Percentiles rank a stretch among this genome's conserved stretches.
These are phyloP conservation scores for Campoletis raptor DNA, from an alignment of 2,888 invertebrate genomes.

Conservation along the genomic window DNA sequence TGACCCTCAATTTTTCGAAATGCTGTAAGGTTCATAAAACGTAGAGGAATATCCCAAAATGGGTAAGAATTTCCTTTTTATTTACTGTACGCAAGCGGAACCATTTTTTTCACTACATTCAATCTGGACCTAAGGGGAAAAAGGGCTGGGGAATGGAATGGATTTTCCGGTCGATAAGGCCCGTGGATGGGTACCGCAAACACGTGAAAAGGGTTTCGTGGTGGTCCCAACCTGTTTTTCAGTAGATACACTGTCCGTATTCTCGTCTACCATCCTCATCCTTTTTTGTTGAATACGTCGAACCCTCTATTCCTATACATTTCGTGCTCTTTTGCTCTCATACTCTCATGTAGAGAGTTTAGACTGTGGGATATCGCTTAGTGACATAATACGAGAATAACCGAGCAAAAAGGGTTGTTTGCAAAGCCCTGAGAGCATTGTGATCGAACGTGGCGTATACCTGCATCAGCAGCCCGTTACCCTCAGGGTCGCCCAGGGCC, in stretches of 20 bases:
- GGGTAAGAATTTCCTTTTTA: constrained; percentile 35
- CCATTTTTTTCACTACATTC: constrained; percentile 39
- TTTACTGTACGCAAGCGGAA: constrained; percentile 31
- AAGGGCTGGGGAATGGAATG: constrained; percentile 45
- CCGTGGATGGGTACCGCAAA: constrained; percentile 45
- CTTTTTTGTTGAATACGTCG: constrained; percentile 40
- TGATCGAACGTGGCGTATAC: constrained; percentile 72
- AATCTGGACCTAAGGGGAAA: constrained; percentile 1
- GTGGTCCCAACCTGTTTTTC: constrained; percentile 70
- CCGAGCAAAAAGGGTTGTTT: constrained; percentile 77
- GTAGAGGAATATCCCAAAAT: constrained; percentile 13
- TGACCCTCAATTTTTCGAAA: neutral
- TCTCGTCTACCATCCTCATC: constrained; percentile 48
- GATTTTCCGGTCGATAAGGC: constrained; percentile 65
- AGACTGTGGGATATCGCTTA: constrained; percentile 75
- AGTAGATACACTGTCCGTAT: constrained; percentile 26
- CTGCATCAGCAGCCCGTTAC: constrained; percentile 71
- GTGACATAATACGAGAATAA: constrained; percentile 77
- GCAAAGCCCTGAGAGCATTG: constrained; percentile 69
- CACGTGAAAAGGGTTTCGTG: constrained; percentile 68
- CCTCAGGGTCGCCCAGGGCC: constrained; percentile 37
- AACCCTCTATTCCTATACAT: neutral
- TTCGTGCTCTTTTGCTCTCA: constrained; percentile 15
- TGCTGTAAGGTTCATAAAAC: constrained; percentile 12
- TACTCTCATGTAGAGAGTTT: constrained; percentile 16